Conservation (phyloP, 2,797 vertebrate genomes). For the Arvicola amphibius region DNA sequence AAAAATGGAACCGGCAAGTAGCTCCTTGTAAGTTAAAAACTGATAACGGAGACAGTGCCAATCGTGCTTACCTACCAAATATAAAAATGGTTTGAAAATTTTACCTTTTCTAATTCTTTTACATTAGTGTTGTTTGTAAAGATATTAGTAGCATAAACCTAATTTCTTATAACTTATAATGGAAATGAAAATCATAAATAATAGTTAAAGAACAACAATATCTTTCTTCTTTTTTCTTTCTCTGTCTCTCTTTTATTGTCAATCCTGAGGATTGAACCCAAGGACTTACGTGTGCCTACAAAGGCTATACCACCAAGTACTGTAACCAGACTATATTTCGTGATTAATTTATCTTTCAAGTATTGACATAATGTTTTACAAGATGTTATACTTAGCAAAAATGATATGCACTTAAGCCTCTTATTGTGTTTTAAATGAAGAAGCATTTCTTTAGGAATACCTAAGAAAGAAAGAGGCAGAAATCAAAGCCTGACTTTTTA, state of each 20-base stretch:
- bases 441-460: slow-evolving; percentile 24
- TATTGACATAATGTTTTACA: neutral
- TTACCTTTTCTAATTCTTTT: slow-evolving; percentile 7
- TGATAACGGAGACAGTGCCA: neutral
- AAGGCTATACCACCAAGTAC: neutral
- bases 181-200: slow-evolving; percentile 63
- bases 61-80: neutral
- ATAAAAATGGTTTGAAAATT: neutral
- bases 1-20: neutral
- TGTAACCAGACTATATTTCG: neutral
- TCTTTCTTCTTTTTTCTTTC: neutral
- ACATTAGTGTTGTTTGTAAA: slow-evolving; percentile 33
- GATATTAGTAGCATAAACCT: slow-evolving; percentile 35
- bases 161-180: slow-evolving; percentile 34
- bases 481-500: slow-evolving; percentile 45
- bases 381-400: slow-evolving; percentile 30
- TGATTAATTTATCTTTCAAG: slow-evolving; percentile 37
- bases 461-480: neutral
- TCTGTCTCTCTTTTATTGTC: neutral
- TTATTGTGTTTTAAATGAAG: slow-evolving; percentile 41
- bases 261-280: neutral
- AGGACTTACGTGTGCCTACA: no score
- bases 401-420: neutral
- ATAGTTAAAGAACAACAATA: slow-evolving; percentile 1
- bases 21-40: neutral